Evolutionary conservation across 2,113 vertebrate species (phyloP).

Genomic region (Heterotilapia buettikoferi): DNA sequence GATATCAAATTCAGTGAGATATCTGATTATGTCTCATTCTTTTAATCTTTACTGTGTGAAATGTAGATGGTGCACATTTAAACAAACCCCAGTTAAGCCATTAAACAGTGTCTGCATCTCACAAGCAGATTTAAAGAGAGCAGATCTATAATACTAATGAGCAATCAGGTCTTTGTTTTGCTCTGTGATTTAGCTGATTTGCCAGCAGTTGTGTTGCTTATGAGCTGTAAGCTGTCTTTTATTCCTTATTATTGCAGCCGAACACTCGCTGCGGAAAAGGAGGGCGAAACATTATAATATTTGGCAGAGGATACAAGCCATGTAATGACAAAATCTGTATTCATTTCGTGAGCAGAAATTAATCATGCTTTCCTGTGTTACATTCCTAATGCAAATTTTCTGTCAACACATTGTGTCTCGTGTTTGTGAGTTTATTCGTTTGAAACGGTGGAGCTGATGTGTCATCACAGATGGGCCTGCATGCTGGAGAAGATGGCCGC

Average conservation of each 20-base stretch:
- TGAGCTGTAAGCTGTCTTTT: conserved; percentile 62
- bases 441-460: conserved; percentile 68
- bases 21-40: conserved; percentile 32
- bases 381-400: conserved; percentile 68
- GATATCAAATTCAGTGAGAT: neutral
- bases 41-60: conserved; percentile 46
- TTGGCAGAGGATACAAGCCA: conserved; percentile 65
- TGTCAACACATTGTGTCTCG: conserved; percentile 39
- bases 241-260: conserved; percentile 67
- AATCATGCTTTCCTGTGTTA: conserved; percentile 59
- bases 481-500: conserved; percentile 43
- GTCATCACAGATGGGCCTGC: conserved; percentile 70
- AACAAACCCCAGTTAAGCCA: conserved; percentile 63
- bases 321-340: conserved; percentile 78
- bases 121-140: conserved; percentile 54
- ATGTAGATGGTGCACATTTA: conserved; percentile 38
- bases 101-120: conserved; percentile 59
- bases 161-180: conserved; percentile 71
- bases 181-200: conserved; percentile 59
- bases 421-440: conserved; percentile 64
- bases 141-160: conserved; percentile 70
- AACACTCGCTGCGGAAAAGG: conserved; percentile 44
- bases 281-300: conserved; percentile 62
- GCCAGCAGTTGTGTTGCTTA: conserved; percentile 57
- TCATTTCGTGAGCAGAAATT: conserved; percentile 69